A percentile compares a stretch with the other conserved stretches of the same genome.
Evolutionary conservation across 2,113 vertebrate species (phyloP).

Genomic region (Pavo muticus): DNA sequence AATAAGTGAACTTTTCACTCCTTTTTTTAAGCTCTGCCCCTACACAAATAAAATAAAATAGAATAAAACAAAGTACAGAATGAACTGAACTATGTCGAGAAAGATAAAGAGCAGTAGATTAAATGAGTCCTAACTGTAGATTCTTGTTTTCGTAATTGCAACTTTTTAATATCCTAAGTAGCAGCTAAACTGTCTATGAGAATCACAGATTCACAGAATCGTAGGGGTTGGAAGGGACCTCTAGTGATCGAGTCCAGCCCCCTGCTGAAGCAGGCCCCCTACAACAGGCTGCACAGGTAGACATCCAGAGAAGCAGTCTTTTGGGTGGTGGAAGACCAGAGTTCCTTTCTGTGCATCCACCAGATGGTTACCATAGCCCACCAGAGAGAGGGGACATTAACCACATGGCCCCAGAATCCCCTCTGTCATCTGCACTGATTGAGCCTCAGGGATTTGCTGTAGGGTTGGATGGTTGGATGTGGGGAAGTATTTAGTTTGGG

Average conservation of each 20-base stretch:
- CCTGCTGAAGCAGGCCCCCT: too few relatives aligned
- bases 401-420: not conserved
- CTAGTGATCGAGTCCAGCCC: too few relatives aligned
- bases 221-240: too few relatives aligned
- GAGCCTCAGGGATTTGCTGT: not conserved
- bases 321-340: not conserved
- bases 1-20: not conserved
- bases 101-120: not conserved
- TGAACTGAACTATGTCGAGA: not conserved
- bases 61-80: not conserved
- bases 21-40: not conserved
- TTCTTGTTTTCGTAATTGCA: not conserved
- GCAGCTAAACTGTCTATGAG: not conserved
- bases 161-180: not conserved
- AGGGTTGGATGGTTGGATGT: not conserved
- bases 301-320: not conserved
- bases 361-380: not conserved
- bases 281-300: too few relatives aligned
- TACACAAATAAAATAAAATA: not conserved
- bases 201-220: too few relatives aligned
- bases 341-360: not conserved
- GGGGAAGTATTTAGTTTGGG: not conserved
- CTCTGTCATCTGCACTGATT: not conserved
- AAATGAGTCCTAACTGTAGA: not conserved
- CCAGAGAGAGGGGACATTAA: not conserved